These are phyloP conservation scores for Pungitius pungitius DNA, from an alignment of 2,113 vertebrate species.

Conservation along the genomic window DNA sequence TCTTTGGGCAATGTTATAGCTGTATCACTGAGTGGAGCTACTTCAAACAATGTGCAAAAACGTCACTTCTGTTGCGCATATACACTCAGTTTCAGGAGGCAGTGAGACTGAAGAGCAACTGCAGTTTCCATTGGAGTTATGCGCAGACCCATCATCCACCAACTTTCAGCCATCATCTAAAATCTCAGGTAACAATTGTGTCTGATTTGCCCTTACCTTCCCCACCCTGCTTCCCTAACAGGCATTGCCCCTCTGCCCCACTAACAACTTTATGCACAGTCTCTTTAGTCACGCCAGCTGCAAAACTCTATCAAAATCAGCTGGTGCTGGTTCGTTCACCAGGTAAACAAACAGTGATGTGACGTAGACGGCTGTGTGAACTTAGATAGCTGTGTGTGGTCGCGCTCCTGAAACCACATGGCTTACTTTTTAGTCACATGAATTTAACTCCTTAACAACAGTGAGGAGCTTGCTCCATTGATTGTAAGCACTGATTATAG, in stretches of 20 bases:
- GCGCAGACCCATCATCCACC: conserved; percentile 83
- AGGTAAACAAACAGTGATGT: conserved; percentile 66
- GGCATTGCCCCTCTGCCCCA: conserved; percentile 46
- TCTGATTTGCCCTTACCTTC: not conserved
- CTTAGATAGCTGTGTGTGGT: conserved; percentile 41
- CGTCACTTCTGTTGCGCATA: not conserved
- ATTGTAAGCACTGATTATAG: not conserved
- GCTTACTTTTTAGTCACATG: conserved; percentile 1
- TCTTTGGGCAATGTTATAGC: too few species aligned
- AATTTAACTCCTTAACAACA: not conserved
- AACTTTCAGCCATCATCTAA: conserved; percentile 85
- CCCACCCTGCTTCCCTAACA: conserved; percentile 50
- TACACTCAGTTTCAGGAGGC: conserved; percentile 74
- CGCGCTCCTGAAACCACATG: conserved; percentile 5
- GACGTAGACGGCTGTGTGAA: conserved; percentile 32
- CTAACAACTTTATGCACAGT: conserved; percentile 70
- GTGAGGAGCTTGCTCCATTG: not conserved
- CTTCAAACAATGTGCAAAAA: not conserved
- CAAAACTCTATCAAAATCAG: conserved; percentile 74
- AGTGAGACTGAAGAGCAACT: conserved; percentile 93
- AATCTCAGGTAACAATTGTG: conserved; percentile 81
- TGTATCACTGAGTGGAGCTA: not conserved
- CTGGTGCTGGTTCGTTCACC: conserved; percentile 68
- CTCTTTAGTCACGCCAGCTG: conserved; percentile 74
- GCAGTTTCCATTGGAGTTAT: conserved; percentile 94